These are phyloP conservation scores for Hydrozoanthus tunicans DNA, from an alignment of 64 coral and sea anemone species.

Conservation along the genomic window DNA sequence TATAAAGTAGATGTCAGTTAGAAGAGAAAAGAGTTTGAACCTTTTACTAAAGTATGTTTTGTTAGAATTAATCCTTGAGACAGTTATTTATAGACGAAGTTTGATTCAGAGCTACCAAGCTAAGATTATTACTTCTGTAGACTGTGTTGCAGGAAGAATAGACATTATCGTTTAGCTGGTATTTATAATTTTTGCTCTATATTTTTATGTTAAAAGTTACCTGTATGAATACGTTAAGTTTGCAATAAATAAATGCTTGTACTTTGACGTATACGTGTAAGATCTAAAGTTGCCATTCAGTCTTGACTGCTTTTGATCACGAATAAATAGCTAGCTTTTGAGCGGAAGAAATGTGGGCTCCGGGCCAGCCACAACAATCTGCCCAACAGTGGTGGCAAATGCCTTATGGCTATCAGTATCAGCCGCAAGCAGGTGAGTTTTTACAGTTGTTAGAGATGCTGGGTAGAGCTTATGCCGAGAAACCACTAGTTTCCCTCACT, in stretches of 20 bases:
- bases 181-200: not conserved
- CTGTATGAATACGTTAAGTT: not conserved
- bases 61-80: no score
- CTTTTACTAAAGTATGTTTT: not conserved
- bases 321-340: slow-evolving; percentile 56
- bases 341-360: slow-evolving; percentile 62
- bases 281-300: not conserved
- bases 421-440: slow-evolving; percentile 43
- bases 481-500: not conserved
- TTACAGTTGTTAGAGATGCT: not conserved
- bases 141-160: no score
- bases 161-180: not conserved
- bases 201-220: not conserved
- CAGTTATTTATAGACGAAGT: no score
- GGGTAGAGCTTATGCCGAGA: not conserved
- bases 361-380: slow-evolving; percentile 66
- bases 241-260: slow-evolving; percentile 40
- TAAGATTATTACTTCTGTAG: no score
- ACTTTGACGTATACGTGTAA: not conserved
- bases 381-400: slow-evolving; percentile 65
- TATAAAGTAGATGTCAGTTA: no score
- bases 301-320: slow-evolving; percentile 59
- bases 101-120: no score
- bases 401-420: slow-evolving; percentile 58
- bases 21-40: not conserved